phyloP scores from a whole-genome alignment of 2,888 invertebrate species.

The Molanna angustata region DNA sequence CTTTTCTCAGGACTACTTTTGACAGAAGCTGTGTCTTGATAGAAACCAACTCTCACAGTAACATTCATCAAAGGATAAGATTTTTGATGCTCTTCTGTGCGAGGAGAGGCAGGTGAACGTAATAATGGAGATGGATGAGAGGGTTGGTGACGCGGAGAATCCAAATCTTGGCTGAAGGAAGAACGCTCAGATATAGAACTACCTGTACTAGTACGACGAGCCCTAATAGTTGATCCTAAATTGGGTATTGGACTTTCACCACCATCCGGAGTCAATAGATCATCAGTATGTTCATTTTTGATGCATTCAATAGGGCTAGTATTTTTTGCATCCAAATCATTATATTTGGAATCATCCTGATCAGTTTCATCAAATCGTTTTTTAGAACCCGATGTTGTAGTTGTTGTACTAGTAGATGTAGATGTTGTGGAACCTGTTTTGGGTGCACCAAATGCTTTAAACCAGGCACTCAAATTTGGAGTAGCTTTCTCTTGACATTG shows the following conservation, averaged over 20 bases:
- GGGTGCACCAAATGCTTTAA: slow-evolving; percentile 87
- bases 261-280: slow-evolving; percentile 47
- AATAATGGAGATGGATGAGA: slow-evolving; percentile 71
- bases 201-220: slow-evolving; percentile 73
- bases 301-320: slow-evolving; percentile 42
- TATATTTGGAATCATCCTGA: slow-evolving; percentile 47
- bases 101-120: slow-evolving; percentile 75
- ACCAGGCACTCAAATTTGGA: slow-evolving; percentile 88
- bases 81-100: slow-evolving; percentile 66
- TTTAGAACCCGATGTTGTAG: slow-evolving; percentile 35
- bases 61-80: slow-evolving; percentile 77
- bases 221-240: slow-evolving; percentile 48
- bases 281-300: slow-evolving; percentile 45
- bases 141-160: slow-evolving; percentile 71
- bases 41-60: slow-evolving; percentile 82
- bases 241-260: slow-evolving; percentile 47
- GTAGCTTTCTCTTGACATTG: slow-evolving; percentile 66
- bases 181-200: slow-evolving; percentile 77
- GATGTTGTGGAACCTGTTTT: slow-evolving; percentile 54
- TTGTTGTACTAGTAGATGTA: not conserved
- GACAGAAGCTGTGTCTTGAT: slow-evolving; percentile 82
- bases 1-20: slow-evolving; percentile 83
- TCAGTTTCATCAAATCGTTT: slow-evolving; percentile 62
- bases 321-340: slow-evolving; percentile 40
- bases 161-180: slow-evolving; percentile 74